These are phyloP conservation scores for Drosophila rubida DNA, from an alignment of 2,888 invertebrate species.

Conservation along the genomic window DNA sequence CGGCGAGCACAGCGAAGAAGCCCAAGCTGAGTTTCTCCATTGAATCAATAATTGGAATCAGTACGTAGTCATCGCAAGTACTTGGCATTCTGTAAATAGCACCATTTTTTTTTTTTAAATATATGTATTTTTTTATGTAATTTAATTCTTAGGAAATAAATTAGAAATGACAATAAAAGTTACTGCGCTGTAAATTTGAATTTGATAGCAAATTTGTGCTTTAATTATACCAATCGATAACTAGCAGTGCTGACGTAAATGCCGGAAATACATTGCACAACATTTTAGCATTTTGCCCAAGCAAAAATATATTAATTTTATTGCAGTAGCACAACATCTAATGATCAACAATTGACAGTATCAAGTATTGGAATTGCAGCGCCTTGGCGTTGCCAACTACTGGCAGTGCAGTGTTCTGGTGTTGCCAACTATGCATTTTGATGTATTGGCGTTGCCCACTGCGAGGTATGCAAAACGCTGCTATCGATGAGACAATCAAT, in stretches of 20 bases:
- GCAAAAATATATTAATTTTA: too few species aligned
- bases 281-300: too few species aligned
- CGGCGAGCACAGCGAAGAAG: constrained; percentile 54
- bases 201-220: background rate
- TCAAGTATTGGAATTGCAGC: too few species aligned
- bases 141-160: constrained; percentile 46
- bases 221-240: background rate
- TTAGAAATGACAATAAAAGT: constrained; percentile 2
- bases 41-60: constrained; percentile 89
- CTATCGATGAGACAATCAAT: constrained; percentile 8
- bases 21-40: constrained; percentile 86
- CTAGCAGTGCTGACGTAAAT: too few species aligned
- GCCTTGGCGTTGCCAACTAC: too few species aligned
- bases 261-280: too few species aligned
- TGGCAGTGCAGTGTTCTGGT: too few species aligned
- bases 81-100: constrained; percentile 30
- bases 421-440: background rate
- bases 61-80: constrained; percentile 61
- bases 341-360: too few species aligned
- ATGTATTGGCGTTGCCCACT: constrained; percentile 23
- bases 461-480: background rate
- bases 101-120: constrained; percentile 8
- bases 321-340: too few species aligned
- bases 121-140: constrained; percentile 28
- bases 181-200: background rate